Percentiles rank a stretch among this genome's conserved stretches.
Conservation (phyloP, 2,797 vertebrate species). For the Cossypha heuglini region DNA sequence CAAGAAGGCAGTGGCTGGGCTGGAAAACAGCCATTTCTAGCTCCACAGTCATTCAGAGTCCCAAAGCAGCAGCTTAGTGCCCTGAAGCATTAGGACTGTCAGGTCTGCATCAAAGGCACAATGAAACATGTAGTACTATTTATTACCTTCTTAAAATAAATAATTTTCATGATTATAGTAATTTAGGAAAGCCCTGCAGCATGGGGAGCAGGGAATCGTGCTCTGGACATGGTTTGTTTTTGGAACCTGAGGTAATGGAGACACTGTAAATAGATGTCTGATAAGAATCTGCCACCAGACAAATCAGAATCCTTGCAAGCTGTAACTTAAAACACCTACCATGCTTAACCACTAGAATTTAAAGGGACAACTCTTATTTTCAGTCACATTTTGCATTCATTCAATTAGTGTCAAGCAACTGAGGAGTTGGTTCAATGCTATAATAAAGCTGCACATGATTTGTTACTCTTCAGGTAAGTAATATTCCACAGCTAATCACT, state of each 20-base stretch:
- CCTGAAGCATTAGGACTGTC: not conserved
- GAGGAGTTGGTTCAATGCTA: not conserved
- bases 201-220: not conserved
- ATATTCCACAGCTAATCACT: not conserved
- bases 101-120: not conserved
- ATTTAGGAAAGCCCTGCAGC: not conserved
- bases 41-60: accelerated
- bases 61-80: not conserved
- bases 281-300: slow-evolving; percentile 64
- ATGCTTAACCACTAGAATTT: not conserved
- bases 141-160: not conserved
- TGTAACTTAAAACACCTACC: slow-evolving; percentile 58
- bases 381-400: not conserved
- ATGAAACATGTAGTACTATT: not conserved
- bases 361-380: slow-evolving; percentile 13
- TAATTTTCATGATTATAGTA: not conserved
- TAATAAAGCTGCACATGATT: not conserved
- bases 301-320: slow-evolving; percentile 39
- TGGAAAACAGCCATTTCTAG: not conserved
- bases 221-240: slow-evolving; percentile 1
- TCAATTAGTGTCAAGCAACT: not conserved
- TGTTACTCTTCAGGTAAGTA: not conserved
- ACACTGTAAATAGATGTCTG: slow-evolving; percentile 38
- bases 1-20: not conserved
- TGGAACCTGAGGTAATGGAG: slow-evolving; percentile 62